A percentile compares a stretch with the other conserved stretches of the same genome.
Evolutionary conservation across 2,113 vertebrate genomes (phyloP).

Genomic region (Lanius ludovicianus): DNA sequence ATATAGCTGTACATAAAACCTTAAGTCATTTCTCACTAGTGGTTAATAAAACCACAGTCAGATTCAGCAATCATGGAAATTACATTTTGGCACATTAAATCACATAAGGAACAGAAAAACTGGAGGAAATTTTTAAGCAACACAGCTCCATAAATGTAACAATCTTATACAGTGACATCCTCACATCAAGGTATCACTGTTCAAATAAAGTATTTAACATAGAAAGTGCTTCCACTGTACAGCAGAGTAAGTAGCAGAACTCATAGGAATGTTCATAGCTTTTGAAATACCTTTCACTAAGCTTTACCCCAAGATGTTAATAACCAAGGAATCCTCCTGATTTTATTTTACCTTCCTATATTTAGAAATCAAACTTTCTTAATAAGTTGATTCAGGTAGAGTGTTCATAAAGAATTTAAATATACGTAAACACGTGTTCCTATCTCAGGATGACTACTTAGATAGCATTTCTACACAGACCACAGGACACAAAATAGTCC

Average conservation of each 20-base stretch:
- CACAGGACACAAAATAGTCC: neutral
- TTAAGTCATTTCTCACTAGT: neutral
- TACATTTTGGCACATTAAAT: constrained; percentile 1
- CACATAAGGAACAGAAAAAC: neutral
- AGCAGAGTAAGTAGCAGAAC: neutral
- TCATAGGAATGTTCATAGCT: neutral
- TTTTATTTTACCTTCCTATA: neutral
- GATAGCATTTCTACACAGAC: neutral
- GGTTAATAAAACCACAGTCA: neutral
- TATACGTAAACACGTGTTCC: neutral
- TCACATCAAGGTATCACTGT: neutral
- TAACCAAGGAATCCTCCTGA: neutral
- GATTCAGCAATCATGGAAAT: neutral
- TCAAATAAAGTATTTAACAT: neutral
- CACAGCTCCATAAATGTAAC: constrained; percentile 74
- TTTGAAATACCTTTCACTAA: neutral
- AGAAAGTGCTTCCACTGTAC: neutral
- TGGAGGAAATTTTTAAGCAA: constrained; percentile 57
- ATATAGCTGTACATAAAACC: neutral
- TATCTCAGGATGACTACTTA: neutral
- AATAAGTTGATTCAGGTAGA: neutral
- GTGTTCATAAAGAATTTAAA: neutral
- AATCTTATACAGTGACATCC: neutral
- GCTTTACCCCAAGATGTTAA: neutral
- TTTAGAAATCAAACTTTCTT: neutral